Percentiles rank a stretch among this genome's conserved stretches.
These are phyloP conservation scores for Trogon surrucura DNA, from an alignment of 2,113 vertebrate species.

Conservation along the genomic window DNA sequence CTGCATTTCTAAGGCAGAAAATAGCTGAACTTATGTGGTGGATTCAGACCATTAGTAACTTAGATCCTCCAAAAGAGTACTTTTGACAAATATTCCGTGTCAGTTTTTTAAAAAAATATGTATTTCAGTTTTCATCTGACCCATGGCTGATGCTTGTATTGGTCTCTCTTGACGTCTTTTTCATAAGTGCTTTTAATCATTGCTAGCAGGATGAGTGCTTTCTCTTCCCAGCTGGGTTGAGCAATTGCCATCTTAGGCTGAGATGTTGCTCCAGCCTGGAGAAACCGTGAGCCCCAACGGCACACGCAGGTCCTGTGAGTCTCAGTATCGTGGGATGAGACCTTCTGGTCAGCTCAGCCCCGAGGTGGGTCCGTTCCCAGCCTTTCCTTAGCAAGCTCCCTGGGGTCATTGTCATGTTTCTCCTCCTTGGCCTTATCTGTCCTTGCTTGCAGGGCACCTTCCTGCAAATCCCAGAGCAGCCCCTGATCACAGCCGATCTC, in stretches of 20 bases:
- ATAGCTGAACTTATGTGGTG: not conserved
- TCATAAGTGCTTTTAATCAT: not conserved
- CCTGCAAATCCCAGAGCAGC: not conserved
- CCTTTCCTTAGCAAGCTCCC: not conserved
- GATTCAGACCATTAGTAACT: not conserved
- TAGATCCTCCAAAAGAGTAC: not conserved
- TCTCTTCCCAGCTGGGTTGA: not conserved
- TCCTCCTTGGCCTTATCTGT: not conserved
- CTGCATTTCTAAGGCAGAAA: not conserved
- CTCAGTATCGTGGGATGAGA: not conserved
- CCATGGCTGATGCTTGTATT: not conserved
- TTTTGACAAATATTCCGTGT: not conserved
- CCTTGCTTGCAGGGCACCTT: not conserved
- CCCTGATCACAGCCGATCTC: rapidly evolving
- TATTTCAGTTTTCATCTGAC: not conserved
- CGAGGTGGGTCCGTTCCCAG: not conserved
- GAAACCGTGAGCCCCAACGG: not conserved
- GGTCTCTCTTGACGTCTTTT: not conserved
- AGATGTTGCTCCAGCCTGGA: not conserved
- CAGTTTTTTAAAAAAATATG: not conserved
- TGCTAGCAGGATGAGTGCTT: not conserved
- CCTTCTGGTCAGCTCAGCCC: not conserved
- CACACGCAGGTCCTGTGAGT: rapidly evolving
- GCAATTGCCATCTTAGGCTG: rapidly evolving
- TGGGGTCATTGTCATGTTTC: not conserved